Percentiles rank a stretch among this genome's conserved stretches.
Evolutionary conservation across 2,888 invertebrate species (phyloP).

Genomic region (Acronicta aceris): DNA sequence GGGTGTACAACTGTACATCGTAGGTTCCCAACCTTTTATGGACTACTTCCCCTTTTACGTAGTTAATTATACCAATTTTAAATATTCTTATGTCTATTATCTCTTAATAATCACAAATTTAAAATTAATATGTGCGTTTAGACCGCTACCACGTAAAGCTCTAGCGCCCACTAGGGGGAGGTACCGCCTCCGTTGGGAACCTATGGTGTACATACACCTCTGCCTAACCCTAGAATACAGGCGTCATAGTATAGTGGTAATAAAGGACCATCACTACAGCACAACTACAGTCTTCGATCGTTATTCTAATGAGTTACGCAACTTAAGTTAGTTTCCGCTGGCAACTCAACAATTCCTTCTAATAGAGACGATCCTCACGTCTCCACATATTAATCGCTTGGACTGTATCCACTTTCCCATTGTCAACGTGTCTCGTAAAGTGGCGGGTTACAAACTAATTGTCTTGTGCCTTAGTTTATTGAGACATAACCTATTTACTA

Average conservation of each 20-base stretch:
- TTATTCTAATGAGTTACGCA: conserved; percentile 46
- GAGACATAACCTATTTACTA: not conserved
- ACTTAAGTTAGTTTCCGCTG: conserved; percentile 51
- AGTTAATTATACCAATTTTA: too few species aligned
- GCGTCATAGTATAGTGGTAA: not conserved
- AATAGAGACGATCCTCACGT: conserved; percentile 37
- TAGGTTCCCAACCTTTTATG: too few species aligned
- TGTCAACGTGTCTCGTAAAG: conserved; percentile 36
- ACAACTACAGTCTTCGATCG: conserved; percentile 18
- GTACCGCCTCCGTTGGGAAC: too few species aligned
- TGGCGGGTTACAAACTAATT: conserved; percentile 26
- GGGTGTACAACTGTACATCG: too few species aligned
- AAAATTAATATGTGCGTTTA: too few species aligned
- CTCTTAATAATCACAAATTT: too few species aligned
- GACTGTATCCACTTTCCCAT: conserved; percentile 26
- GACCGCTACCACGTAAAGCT: too few species aligned
- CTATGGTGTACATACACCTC: too few species aligned
- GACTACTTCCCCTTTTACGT: too few species aligned
- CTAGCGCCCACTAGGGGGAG: too few species aligned
- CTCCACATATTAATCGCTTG: conserved; percentile 46
- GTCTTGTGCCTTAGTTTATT: conserved; percentile 14
- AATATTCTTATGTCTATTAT: too few species aligned
- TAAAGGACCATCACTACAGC: not conserved
- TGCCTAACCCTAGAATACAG: too few species aligned
- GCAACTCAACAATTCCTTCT: conserved; percentile 38